Evolutionary conservation across 2,113 vertebrate genomes (phyloP).

Genomic region (Polypterus bichir): DNA sequence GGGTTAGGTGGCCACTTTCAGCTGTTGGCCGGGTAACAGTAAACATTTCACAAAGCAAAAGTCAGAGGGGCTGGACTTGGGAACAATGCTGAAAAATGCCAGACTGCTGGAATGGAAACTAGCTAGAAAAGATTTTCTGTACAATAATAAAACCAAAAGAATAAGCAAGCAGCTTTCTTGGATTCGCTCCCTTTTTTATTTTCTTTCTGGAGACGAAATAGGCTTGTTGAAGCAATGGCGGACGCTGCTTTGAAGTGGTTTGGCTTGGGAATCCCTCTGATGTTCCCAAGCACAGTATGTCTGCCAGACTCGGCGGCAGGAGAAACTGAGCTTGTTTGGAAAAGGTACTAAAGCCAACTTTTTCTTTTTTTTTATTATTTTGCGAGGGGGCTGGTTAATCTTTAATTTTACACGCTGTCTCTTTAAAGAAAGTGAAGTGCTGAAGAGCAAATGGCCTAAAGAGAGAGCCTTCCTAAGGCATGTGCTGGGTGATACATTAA

Average conservation of each 20-base stretch:
- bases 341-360: slow-evolving; percentile 24
- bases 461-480: no score
- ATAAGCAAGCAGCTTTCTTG: slow-evolving; percentile 12
- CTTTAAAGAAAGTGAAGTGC: background rate
- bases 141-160: slow-evolving; percentile 6
- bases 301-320: slow-evolving; percentile 26
- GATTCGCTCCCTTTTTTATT: slow-evolving; percentile 8
- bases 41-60: slow-evolving; percentile 8
- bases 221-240: slow-evolving; percentile 12
- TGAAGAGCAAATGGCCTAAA: slow-evolving; percentile 1
- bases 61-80: background rate
- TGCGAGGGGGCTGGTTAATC: slow-evolving; percentile 18
- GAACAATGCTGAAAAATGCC: slow-evolving; percentile 5
- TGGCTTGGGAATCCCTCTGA: slow-evolving; percentile 29
- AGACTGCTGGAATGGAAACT: slow-evolving; percentile 3
- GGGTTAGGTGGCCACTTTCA: slow-evolving; percentile 20
- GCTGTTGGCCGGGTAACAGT: slow-evolving; percentile 5
- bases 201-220: slow-evolving; percentile 7
- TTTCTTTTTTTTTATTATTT: slow-evolving; percentile 11
- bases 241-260: slow-evolving; percentile 34
- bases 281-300: slow-evolving; percentile 29
- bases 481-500: no score
- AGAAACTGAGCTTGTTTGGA: slow-evolving; percentile 42
- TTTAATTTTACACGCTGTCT: slow-evolving; percentile 27
- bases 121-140: slow-evolving; percentile 1